Base-by-base conservation (phyloP, 2,113 vertebrate species). In the Ardeotis arabs region DNA sequence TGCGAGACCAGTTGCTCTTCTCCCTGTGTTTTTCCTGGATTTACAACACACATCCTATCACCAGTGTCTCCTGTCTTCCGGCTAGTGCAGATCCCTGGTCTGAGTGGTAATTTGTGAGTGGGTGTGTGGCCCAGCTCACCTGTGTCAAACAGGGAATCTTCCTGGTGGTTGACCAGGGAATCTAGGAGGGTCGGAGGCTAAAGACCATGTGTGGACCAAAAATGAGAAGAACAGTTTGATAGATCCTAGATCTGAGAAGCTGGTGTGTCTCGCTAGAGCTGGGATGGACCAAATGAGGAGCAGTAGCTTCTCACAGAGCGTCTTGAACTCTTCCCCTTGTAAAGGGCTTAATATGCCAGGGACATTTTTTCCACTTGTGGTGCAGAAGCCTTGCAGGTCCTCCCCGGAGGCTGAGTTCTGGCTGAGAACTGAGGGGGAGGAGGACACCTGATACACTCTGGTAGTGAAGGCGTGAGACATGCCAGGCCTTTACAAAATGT, bases 351-450 rank as follows among this genome's bases (percentile, higher is more conserved):
- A 17, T 75, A 14, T 20, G 27, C 37, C 1, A 0, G 21, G 58
- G 49, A 28, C 2, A 0, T n/a, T 52, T 82, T 95, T 94, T 73
- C 66, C 24, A 18, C 58, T 58, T 7, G 2, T 44, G 39, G 3
- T 60, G 37, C 29, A 75, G 77, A 60, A 64, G 52, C 60, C 47
- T 81, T 55, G 7, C 14, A 72, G 52, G 25, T 44, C 33, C 23
- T 84, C 7, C 8, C 19, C 2, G 2, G 53, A 37, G 84, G 53
- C 45, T 44, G 59, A 72, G 35, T 55, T 81, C 29, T 89, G 69
- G 6, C 35, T 76, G 88, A 95, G 92, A 81, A 3, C 62, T 89
- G 73, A 88, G 81, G 19, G 10, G 52, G 52, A 56, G 85, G 77
- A 82, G n/a, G 74, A 93, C 14, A 89, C 60, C n/a, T 76, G 77